Base-by-base conservation (phyloP, 2,888 invertebrate genomes). In the Drosophila atroscutellata region DNA sequence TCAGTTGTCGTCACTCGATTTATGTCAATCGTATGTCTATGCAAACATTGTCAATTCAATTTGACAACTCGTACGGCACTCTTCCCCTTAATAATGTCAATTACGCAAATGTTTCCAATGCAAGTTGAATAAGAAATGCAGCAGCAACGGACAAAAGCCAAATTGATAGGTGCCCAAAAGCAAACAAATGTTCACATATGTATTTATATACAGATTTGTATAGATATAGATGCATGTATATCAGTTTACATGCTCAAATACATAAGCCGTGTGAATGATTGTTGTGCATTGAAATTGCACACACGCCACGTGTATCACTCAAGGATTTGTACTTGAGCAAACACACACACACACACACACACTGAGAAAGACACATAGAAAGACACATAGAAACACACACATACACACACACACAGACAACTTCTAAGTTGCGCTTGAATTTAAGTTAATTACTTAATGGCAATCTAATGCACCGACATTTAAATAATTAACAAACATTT, bases 391-490 rank as follows among this genome's bases (percentile, higher is more conserved):
- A 32, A 32, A 9, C 34, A 47, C 34, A 57, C 24, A 45, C 20
- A 56, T n/a, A 36, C 24, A 34, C 7, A 45, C 32, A 58, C 45
- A 45, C 15, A 68, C 20, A 28, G 2, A 54, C 34, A 59, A 24
- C 36, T 72, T 36, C 20, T 64, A 20, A 59, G 63, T 68, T 75
- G 42, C 62, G 67, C 74, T 64, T 64, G 71, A 59, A 75, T 70
- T 73, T 56, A 69, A 86, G 86, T 85, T 88, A 87, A 87, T 87
- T 87, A 87, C 86, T 85, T 87, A 88, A 87, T 87, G 84, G 81
- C 81, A 83, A 79, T 81, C 75, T 77, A 81, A 86, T 86, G 81
- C 80, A 80, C 70, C 76, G 75, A 51, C 66, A 70, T 72, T 72
- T 86, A 75, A 85, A 86, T 86, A 86, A 83, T 83, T 83, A 83